These are phyloP conservation scores for Isurus oxyrinchus DNA, from an alignment of 2,113 vertebrate species.

Conservation along the genomic window DNA sequence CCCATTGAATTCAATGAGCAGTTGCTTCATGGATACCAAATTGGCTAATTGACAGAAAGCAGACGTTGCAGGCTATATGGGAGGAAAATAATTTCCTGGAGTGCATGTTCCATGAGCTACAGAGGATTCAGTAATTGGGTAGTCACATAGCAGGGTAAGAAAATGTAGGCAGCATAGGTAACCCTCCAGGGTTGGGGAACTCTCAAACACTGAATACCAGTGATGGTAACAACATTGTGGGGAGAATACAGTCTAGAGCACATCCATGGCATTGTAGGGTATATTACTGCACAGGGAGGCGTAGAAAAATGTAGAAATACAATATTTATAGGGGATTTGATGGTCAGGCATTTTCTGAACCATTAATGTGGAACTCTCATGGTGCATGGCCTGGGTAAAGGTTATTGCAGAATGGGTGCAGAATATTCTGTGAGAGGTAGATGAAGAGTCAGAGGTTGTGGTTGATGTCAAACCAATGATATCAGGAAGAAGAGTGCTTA, in stretches of 20 bases:
- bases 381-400: too few species aligned
- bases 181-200: background rate
- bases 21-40: background rate
- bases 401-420: too few species aligned
- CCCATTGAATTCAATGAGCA: background rate
- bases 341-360: background rate
- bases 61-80: background rate
- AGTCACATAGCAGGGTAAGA: too few species aligned
- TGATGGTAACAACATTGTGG: background rate
- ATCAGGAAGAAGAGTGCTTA: too few species aligned
- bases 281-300: background rate
- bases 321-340: background rate
- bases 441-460: too few species aligned
- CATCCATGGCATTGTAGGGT: background rate
- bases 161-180: background rate
- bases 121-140: too few species aligned
- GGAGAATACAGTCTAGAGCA: background rate
- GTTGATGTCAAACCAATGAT: too few species aligned
- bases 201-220: background rate
- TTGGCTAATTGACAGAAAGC: background rate
- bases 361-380: background rate
- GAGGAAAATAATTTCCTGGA: background rate
- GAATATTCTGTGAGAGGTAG: too few species aligned
- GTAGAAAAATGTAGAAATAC: background rate
- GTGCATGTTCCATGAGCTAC: background rate